These are phyloP conservation scores for Archips xylosteana DNA, from an alignment of 2,888 invertebrate species.

Conservation along the genomic window DNA sequence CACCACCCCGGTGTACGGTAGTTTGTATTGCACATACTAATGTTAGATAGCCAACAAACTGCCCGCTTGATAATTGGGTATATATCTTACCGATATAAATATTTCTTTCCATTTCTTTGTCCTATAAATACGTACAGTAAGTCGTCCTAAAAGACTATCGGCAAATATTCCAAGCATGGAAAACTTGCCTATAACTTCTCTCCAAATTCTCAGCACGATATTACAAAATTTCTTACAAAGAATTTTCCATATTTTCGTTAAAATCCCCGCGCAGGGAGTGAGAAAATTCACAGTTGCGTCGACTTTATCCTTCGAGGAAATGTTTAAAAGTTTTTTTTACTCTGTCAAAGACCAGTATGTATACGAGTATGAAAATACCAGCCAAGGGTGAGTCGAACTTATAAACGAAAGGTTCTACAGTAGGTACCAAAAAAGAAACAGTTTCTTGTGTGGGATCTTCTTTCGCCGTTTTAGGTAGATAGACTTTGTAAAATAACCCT, in stretches of 20 bases:
- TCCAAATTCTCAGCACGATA: conserved; percentile 13
- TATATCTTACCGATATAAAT: background rate
- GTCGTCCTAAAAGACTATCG: background rate
- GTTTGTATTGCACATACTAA: too few relatives aligned
- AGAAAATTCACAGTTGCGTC: background rate
- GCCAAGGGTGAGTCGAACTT: too few relatives aligned
- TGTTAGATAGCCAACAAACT: too few relatives aligned
- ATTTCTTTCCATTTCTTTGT: background rate
- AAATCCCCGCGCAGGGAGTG: background rate
- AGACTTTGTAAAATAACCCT: too few relatives aligned
- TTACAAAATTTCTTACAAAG: conserved; percentile 24
- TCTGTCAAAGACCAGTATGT: background rate
- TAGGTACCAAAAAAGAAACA: too few relatives aligned
- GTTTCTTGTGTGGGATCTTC: too few relatives aligned
- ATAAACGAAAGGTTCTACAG: too few relatives aligned
- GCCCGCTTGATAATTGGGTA: too few relatives aligned
- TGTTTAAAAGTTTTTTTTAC: background rate
- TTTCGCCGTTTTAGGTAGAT: too few relatives aligned
- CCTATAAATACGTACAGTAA: background rate
- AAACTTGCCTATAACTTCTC: conserved; percentile 4
- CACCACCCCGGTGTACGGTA: too few relatives aligned
- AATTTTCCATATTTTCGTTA: conserved; percentile 28
- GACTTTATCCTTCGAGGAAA: background rate
- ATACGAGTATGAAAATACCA: too few relatives aligned
- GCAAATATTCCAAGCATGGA: background rate